A percentile compares a stretch with the other conserved stretches of the same genome.
Evolutionary conservation across 1,140 invertebrate genomes (phyloP).

Genomic region (Anastatus disparis): DNA sequence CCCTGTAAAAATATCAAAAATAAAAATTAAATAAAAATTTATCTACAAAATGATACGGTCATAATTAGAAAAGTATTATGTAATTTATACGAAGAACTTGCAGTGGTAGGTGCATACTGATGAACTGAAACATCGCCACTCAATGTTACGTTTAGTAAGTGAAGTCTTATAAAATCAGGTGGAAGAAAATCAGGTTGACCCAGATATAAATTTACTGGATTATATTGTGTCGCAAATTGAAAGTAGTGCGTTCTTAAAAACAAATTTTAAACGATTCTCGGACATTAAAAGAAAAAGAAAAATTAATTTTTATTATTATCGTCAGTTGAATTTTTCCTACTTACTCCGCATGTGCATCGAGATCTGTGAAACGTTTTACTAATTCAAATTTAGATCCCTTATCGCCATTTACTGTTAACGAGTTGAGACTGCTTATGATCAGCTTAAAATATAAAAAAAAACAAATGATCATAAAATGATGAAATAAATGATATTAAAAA

Average conservation of each 20-base stretch:
- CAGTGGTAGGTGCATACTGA: constrained; percentile 91
- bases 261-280: background rate
- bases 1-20: too few species aligned
- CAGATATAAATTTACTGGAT: constrained; percentile 95
- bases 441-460: background rate
- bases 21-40: too few species aligned
- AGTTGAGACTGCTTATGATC: background rate
- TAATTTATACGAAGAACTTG: constrained; percentile 59
- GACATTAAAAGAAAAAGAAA: too few species aligned
- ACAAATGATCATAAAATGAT: too few species aligned
- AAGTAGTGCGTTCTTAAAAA: background rate
- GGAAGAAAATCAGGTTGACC: constrained; percentile 95
- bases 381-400: constrained; percentile 22
- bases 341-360: background rate
- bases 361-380: background rate
- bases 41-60: too few species aligned
- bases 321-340: background rate
- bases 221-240: background rate
- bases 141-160: constrained; percentile 75
- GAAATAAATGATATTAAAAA: too few species aligned
- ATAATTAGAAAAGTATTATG: too few species aligned
- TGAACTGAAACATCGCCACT: constrained; percentile 82
- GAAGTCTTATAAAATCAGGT: constrained; percentile 84
- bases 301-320: background rate
- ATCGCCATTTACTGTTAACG: background rate